Percentiles rank a stretch among this genome's conserved stretches.
Conservation (phyloP, 1,140 invertebrate species). For the Hycleus phaleratus region DNA sequence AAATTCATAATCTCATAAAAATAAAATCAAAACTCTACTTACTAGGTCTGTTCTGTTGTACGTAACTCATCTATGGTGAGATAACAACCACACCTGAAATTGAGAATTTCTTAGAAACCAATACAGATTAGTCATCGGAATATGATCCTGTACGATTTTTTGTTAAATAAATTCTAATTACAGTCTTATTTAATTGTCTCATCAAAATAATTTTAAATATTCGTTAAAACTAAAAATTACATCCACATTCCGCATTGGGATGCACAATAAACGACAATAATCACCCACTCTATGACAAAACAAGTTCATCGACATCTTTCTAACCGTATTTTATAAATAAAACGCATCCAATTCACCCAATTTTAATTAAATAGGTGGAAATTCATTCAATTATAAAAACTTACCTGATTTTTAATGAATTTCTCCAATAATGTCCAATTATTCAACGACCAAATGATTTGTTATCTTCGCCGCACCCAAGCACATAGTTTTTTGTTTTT, state of each 20-base stretch:
- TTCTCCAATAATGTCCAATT: too few relatives aligned
- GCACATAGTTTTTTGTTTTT: not conserved
- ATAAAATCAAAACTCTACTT: slow-evolving; percentile 42
- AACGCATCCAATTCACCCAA: not conserved
- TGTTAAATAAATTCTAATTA: too few relatives aligned
- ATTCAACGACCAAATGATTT: not conserved
- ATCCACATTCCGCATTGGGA: not conserved
- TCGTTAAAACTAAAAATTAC: slow-evolving; percentile 11
- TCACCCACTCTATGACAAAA: slow-evolving; percentile 19
- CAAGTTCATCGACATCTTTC: not conserved
- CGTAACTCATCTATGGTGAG: slow-evolving; percentile 62
- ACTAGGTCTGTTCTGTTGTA: slow-evolving; percentile 71
- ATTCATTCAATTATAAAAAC: too few relatives aligned
- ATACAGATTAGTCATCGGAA: too few relatives aligned
- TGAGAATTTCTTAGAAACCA: too few relatives aligned
- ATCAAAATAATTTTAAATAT: too few relatives aligned
- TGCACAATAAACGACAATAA: not conserved
- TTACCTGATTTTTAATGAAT: too few relatives aligned
- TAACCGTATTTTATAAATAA: not conserved
- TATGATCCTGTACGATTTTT: too few relatives aligned
- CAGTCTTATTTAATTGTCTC: too few relatives aligned
- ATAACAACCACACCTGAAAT: slow-evolving; percentile 45
- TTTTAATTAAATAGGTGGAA: not conserved
- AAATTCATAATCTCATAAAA: not conserved
- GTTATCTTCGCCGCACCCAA: not conserved